Evolutionary conservation across 2,797 vertebrate species (phyloP).

Genomic region (Microctenopoma lineatum): DNA sequence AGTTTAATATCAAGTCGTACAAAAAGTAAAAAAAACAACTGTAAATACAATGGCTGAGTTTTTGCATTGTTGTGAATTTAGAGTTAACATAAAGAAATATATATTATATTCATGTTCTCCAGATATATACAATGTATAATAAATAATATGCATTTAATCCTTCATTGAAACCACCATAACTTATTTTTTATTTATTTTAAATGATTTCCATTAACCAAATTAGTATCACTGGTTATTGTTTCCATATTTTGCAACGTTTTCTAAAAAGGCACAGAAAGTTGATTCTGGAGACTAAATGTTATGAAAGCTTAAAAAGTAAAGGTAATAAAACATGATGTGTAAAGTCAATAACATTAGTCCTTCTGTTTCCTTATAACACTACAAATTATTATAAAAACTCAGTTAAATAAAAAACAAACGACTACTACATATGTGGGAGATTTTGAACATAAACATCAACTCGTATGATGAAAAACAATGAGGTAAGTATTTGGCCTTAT

Average conservation of each 20-base stretch:
- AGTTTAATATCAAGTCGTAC: slow-evolving; percentile 6
- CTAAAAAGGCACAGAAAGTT: too few relatives aligned
- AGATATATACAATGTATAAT: slow-evolving; percentile 31
- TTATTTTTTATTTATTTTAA: too few relatives aligned
- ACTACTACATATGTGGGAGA: not conserved
- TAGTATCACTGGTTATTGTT: not conserved
- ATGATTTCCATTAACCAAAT: not conserved
- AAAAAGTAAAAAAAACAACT: slow-evolving; percentile 16
- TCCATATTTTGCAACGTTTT: not conserved
- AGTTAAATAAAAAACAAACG: not conserved
- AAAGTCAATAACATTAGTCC: slow-evolving; percentile 2
- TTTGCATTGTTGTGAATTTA: slow-evolving; percentile 4
- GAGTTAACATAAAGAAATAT: slow-evolving; percentile 17
- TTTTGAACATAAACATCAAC: too few relatives aligned
- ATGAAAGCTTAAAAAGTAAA: not conserved
- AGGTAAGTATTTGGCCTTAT: slow-evolving; percentile 16
- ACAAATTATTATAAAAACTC: not conserved
- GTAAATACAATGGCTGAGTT: slow-evolving; percentile 7
- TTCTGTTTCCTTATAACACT: slow-evolving; percentile 4
- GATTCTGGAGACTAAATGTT: not conserved
- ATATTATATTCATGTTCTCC: not conserved
- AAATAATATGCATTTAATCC: not conserved
- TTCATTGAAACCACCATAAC: slow-evolving; percentile 6
- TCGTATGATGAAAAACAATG: slow-evolving; percentile 4
- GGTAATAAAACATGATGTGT: slow-evolving; percentile 5